Evolutionary conservation across 2,888 invertebrate species (phyloP), one percentile per base, ranked within the genome.

Genomic region (Charanyca ferruginea): DNA sequence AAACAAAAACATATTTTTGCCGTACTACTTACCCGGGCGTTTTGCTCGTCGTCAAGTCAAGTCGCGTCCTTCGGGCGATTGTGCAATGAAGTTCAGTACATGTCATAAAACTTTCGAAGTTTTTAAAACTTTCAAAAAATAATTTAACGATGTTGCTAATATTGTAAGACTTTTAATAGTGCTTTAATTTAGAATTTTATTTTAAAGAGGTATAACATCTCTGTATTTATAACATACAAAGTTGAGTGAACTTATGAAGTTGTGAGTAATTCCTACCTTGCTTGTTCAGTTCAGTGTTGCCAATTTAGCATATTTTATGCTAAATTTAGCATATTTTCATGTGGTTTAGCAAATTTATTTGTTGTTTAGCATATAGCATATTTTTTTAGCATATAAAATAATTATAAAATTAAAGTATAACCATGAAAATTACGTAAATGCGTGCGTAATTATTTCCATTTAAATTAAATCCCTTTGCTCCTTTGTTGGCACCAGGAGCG

Each of bases 231-330:
- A 79, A 79, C 78, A 54, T 38, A 84, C 81, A 90, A 93, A 94
- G 94, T 94, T 94, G 91, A 94, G 93, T 95, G 94, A 94, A 94
- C 94, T 93, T 92, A 83, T 84, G 81, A 85, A 86, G 85, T 84
- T 81, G 82, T 77, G 82, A 81, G 84, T 87, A 83, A 86, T 85
- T 75, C 70, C 77, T 86, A 85, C 85, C 83, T 88, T 88, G 86
- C 38, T 38, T 38, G 38, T 38, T 16, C 38, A 5, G 32, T n/a
- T n/a, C n/a, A n/a, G n/a, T n/a, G n/a, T n/a, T n/a, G n/a, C n/a
- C n/a, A n/a, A n/a, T n/a, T n/a, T n/a, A n/a, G n/a, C n/a, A n/a
- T n/a, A n/a, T n/a, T n/a, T n/a, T n/a, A n/a, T n/a, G n/a, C n/a
- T n/a, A n/a, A n/a, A n/a, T n/a, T n/a, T n/a, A n/a, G n/a, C n/a